Base-by-base conservation (phyloP, 2,797 vertebrate genomes). In the Gastrophryne carolinensis region DNA sequence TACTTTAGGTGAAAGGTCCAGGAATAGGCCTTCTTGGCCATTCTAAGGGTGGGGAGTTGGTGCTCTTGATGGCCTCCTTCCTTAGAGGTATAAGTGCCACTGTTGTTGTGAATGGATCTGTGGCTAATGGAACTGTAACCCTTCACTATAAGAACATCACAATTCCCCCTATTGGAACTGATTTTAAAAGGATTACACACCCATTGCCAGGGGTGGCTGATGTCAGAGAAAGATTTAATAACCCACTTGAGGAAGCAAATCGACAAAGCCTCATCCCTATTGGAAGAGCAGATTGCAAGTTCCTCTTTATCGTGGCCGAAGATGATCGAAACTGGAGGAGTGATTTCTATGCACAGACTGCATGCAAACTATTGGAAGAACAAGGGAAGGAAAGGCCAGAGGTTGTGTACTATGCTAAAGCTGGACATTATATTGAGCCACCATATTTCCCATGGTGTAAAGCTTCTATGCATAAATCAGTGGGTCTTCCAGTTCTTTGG, bases 381-480 rank as follows among this genome's bases (percentile, higher is more conserved):
- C 87, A 94, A 0, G 90, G 92, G 27, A 96, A 92, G 84, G 82
- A 91, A n/a, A 90, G 85, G 12, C 93, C 90, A 37, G 78, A 94
- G 81, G 75, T 96, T 84, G 63, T 95, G n/a, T 84, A 52, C 27
- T 98, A 96, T 72, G 88, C 92, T 2, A 88, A 87, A 77, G 89
- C 93, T 2, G 95, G 96, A 1, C 96, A 98, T 83, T 95, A 91
- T 74, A 85, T 98, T 29, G 94, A 97, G 4, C 86, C 92, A 3
- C 95, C 95, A 12, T 88, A 94, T 83, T 93, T 90, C 86, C 95
- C 95, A 0, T 84, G 79, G 81, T 93, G 89, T 68, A 78, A 83
- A 0, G 89, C 89, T 3, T 88, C 86, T n/a, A 74, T 92, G 73
- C 94, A 95, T 5, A 17, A 72, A 1, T 78, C 84, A 0, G 35